Conservation (phyloP, 2,797 vertebrate species). For the Euthynnus affinis region DNA sequence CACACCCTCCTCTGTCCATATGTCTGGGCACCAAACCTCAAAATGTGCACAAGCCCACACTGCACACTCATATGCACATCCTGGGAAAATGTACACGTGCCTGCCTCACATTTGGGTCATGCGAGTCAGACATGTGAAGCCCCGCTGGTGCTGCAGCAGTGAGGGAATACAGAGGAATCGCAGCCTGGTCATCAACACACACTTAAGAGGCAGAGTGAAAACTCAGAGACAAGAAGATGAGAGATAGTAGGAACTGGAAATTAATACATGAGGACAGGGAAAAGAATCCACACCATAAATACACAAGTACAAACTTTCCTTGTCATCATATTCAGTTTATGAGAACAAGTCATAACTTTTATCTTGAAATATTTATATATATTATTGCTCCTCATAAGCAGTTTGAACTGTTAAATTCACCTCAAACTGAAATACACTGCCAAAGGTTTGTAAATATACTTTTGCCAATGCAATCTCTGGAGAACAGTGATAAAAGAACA, state of each 20-base stretch:
- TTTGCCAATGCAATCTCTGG: neutral
- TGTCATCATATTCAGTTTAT: constrained; percentile 23
- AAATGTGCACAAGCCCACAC: constrained; percentile 18
- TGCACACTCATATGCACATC: constrained; percentile 37
- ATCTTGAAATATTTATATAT: constrained; percentile 23
- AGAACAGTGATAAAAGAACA: constrained; percentile 16
- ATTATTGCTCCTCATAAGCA: constrained; percentile 18
- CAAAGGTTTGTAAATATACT: constrained; percentile 30
- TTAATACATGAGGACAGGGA: constrained; percentile 7
- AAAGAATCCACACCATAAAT: constrained; percentile 22
- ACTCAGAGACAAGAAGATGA: constrained; percentile 18
- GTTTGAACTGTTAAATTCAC: neutral
- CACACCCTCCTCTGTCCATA: constrained; percentile 28
- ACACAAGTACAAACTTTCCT: constrained; percentile 14
- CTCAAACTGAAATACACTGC: constrained; percentile 2
- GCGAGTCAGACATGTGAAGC: constrained; percentile 74
- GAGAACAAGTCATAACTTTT: constrained; percentile 5
- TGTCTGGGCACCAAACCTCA: constrained; percentile 62
- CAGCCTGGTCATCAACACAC: constrained; percentile 45
- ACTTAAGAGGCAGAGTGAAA: constrained; percentile 16
- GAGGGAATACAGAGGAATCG: constrained; percentile 44
- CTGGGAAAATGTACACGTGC: constrained; percentile 74
- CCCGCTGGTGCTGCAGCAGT: constrained; percentile 35
- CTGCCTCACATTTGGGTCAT: constrained; percentile 72
- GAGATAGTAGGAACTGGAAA: constrained; percentile 40